phyloP scores from a whole-genome alignment of 2,113 vertebrate species.

The Passer montanus region DNA sequence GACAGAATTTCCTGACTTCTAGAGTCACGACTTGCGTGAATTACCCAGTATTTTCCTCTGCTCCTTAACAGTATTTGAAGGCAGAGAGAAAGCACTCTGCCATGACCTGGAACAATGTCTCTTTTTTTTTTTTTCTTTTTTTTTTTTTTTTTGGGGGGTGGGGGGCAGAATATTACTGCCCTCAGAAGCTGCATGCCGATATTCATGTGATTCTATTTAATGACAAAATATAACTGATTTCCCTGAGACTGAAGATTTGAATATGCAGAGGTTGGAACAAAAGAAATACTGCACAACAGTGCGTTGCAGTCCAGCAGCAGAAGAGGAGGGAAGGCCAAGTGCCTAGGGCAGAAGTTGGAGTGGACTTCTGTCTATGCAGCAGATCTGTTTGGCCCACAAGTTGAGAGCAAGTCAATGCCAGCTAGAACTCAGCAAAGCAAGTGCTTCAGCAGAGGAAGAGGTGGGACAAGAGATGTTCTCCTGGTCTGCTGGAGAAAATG shows the following conservation, averaged over 20 bases:
- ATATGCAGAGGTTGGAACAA: background rate
- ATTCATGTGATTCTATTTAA: background rate
- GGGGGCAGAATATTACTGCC: background rate
- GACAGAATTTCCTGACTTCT: background rate
- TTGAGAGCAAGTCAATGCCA: background rate
- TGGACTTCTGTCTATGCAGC: background rate
- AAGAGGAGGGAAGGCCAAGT: background rate
- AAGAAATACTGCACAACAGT: background rate
- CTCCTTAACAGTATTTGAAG: background rate
- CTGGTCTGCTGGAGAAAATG: background rate
- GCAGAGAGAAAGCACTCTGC: background rate
- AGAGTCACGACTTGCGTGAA: background rate
- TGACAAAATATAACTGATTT: background rate
- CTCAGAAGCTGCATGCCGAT: background rate
- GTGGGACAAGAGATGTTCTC: background rate
- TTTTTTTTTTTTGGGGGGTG: too few species aligned
- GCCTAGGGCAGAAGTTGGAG: background rate
- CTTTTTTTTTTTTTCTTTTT: background rate
- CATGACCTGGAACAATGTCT: background rate
- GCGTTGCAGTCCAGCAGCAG: background rate
- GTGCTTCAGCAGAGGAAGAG: background rate
- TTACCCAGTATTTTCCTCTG: background rate
- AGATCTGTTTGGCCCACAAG: background rate
- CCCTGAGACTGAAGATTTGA: background rate
- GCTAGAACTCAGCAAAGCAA: background rate